Percentiles rank a stretch among this genome's conserved stretches.
Conservation (phyloP, 2,888 invertebrate species). For the Ormia ochracea region DNA sequence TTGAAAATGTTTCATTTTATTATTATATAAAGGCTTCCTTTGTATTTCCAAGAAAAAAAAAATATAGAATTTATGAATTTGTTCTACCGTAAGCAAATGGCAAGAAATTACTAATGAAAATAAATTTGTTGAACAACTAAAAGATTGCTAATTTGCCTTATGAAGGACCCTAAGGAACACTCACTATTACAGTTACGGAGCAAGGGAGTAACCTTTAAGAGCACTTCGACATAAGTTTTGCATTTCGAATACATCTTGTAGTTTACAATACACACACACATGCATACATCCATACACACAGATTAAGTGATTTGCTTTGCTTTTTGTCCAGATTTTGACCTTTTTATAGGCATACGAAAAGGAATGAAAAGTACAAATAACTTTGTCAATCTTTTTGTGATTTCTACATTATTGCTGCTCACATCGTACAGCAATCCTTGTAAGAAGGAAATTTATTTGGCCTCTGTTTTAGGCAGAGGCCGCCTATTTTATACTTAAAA, state of each 20-base stretch:
- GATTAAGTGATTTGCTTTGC: too few species aligned
- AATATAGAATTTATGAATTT: neutral
- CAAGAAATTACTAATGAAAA: neutral
- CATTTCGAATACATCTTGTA: neutral
- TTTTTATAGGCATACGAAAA: too few species aligned
- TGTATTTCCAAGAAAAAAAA: neutral
- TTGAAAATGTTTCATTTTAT: neutral
- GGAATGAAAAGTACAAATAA: too few species aligned
- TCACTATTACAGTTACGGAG: neutral
- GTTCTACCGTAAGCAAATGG: neutral
- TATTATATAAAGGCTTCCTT: neutral
- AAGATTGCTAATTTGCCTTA: neutral
- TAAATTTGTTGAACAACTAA: neutral
- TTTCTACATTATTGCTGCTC: too few species aligned
- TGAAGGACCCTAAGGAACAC: neutral
- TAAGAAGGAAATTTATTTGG: too few species aligned
- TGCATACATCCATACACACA: too few species aligned
- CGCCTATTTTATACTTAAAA: too few species aligned
- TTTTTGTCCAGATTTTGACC: too few species aligned
- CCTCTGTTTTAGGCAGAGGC: too few species aligned
- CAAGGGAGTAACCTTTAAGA: neutral
- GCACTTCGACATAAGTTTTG: neutral
- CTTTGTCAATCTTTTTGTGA: too few species aligned
- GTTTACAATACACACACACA: too few species aligned
- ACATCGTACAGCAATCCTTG: too few species aligned